Evolutionary conservation across 2,113 vertebrate species (phyloP).

Genomic region (Malaclemys terrapin): DNA sequence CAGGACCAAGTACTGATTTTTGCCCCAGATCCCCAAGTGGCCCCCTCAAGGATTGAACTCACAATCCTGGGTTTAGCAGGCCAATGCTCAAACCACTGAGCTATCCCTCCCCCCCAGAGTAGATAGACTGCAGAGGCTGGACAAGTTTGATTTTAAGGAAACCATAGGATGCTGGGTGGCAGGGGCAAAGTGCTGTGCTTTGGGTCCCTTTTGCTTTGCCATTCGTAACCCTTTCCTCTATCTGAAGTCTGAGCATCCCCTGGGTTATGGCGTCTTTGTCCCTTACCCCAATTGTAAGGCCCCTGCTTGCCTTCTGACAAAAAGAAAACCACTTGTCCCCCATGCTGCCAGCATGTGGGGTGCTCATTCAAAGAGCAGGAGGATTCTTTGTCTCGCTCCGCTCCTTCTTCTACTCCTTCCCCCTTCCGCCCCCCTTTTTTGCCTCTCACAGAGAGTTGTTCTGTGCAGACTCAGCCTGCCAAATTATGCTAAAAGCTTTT

Average conservation of each 20-base stretch:
- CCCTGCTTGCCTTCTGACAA: background rate
- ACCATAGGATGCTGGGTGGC: background rate
- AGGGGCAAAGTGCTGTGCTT: background rate
- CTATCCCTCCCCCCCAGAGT: no score
- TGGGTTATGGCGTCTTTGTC: background rate
- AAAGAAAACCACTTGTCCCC: background rate
- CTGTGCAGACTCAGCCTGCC: conserved; percentile 52
- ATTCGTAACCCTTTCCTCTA: background rate
- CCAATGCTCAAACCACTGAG: no score
- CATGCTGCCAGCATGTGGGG: background rate
- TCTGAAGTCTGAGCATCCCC: background rate
- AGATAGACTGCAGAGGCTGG: background rate
- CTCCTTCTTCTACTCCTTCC: background rate
- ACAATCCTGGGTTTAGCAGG: no score
- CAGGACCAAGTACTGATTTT: no score
- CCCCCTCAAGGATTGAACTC: no score
- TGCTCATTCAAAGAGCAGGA: background rate
- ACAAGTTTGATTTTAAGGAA: background rate
- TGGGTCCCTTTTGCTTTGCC: background rate
- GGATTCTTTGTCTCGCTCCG: background rate
- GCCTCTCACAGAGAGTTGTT: conserved; percentile 25
- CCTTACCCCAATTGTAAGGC: background rate
- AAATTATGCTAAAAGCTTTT: conserved; percentile 63
- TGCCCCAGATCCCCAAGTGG: no score
- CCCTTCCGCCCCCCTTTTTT: background rate